These are phyloP conservation scores for Cisticola juncidis DNA, from an alignment of 2,113 vertebrate species.

Conservation along the genomic window DNA sequence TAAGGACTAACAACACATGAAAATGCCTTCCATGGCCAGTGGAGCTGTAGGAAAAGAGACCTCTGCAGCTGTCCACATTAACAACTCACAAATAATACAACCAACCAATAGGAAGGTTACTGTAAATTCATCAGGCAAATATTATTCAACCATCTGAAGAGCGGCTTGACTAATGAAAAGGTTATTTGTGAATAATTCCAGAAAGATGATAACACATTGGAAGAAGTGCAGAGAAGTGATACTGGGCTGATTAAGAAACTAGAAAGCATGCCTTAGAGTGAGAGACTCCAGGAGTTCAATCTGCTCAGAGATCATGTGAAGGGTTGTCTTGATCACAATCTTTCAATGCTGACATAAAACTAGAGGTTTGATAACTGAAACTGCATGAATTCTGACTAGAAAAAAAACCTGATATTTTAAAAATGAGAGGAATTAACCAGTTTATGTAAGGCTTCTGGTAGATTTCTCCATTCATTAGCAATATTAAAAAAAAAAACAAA, in stretches of 20 bases:
- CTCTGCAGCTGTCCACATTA: not conserved
- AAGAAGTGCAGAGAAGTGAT: not conserved
- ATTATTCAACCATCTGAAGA: constrained; percentile 39
- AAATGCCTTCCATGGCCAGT: not conserved
- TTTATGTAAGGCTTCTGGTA: not conserved
- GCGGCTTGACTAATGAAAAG: not conserved
- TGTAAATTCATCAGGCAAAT: constrained; percentile 18
- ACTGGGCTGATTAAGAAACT: not conserved
- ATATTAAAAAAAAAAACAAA: not conserved
- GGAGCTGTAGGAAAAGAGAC: not conserved
- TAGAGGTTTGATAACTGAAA: not conserved
- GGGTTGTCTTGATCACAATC: not conserved
- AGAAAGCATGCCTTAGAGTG: not conserved
- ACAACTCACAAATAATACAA: not conserved
- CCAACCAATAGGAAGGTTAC: not conserved
- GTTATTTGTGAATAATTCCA: constrained; percentile 54
- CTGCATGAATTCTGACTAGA: not conserved
- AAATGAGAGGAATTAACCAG: not conserved
- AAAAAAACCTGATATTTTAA: not conserved
- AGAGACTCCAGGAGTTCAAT: not conserved
- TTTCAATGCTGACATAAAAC: not conserved
- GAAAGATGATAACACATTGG: constrained; percentile 13
- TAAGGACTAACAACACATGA: not conserved
- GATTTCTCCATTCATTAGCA: not conserved
- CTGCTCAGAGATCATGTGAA: not conserved